phyloP scores from a whole-genome alignment of 2,888 invertebrate genomes.

The Pheosia gnoma region DNA sequence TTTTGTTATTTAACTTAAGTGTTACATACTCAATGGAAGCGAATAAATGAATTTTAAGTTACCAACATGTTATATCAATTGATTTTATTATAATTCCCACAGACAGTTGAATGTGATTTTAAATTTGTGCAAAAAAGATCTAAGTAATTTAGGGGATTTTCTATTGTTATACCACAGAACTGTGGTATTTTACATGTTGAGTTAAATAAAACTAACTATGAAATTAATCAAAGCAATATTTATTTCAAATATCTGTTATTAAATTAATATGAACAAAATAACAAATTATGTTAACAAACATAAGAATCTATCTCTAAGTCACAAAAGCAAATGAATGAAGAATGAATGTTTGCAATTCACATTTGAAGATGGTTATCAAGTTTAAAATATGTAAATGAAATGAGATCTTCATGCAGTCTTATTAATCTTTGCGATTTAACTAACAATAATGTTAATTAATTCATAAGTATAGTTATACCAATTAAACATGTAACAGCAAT shows the following conservation, averaged over 20 bases:
- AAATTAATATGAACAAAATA: slow-evolving; percentile 73
- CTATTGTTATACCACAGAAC: too few relatives aligned
- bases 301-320: slow-evolving; percentile 75
- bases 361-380: slow-evolving; percentile 14
- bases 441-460: slow-evolving; percentile 12
- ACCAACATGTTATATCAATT: slow-evolving; percentile 6
- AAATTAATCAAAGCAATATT: slow-evolving; percentile 70
- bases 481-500: slow-evolving; percentile 4
- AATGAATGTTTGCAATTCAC: slow-evolving; percentile 23
- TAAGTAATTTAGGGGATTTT: too few relatives aligned
- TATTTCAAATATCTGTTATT: slow-evolving; percentile 73
- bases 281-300: slow-evolving; percentile 81
- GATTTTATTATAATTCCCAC: background rate
- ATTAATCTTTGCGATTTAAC: slow-evolving; percentile 11
- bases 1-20: slow-evolving; percentile 74
- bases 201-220: slow-evolving; percentile 21
- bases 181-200: background rate
- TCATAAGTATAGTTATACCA: background rate
- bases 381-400: slow-evolving; percentile 16
- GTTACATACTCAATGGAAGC: slow-evolving; percentile 70
- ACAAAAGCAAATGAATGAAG: slow-evolving; percentile 55
- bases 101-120: too few relatives aligned
- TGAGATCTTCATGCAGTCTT: slow-evolving; percentile 43
- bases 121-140: too few relatives aligned
- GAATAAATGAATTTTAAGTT: slow-evolving; percentile 74